Conservation (phyloP, 2,888 invertebrate genomes). For the Pelosia muscerda region DNA sequence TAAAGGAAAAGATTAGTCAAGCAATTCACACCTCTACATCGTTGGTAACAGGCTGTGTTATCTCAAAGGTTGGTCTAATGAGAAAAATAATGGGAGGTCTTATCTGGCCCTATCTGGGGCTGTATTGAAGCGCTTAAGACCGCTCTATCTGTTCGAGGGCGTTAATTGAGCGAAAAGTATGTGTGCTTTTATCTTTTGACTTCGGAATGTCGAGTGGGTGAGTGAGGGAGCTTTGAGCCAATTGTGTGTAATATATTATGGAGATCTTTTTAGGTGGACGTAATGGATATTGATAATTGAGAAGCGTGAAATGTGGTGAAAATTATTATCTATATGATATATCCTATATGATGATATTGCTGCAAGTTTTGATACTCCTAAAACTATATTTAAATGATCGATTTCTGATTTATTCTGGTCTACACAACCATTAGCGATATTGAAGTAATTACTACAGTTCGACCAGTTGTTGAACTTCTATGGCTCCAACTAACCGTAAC, state of each 20-base stretch:
- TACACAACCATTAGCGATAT: no score
- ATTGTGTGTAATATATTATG: constrained; percentile 3
- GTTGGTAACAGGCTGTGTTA: constrained; percentile 50
- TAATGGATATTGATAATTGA: neutral
- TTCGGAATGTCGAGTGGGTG: constrained; percentile 25
- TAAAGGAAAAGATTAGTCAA: constrained; percentile 58
- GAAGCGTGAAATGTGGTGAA: no score
- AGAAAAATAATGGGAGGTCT: constrained; percentile 57
- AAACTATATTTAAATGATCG: no score
- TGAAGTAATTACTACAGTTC: no score
- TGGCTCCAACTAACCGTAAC: no score
- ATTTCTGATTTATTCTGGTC: no score
- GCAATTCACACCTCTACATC: constrained; percentile 52
- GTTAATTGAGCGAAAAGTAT: constrained; percentile 50
- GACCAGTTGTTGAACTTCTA: no score
- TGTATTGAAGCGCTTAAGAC: constrained; percentile 46
- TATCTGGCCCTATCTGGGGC: constrained; percentile 45
- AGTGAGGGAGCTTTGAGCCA: constrained; percentile 10
- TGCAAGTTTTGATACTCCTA: no score
- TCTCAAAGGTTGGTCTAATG: constrained; percentile 51
- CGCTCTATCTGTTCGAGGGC: constrained; percentile 40
- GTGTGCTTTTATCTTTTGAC: constrained; percentile 44
- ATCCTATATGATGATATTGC: no score
- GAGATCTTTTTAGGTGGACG: neutral
- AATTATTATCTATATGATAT: no score